Conservation (phyloP, 2,797 vertebrate genomes). For the Paramormyrops hopkinsi region DNA sequence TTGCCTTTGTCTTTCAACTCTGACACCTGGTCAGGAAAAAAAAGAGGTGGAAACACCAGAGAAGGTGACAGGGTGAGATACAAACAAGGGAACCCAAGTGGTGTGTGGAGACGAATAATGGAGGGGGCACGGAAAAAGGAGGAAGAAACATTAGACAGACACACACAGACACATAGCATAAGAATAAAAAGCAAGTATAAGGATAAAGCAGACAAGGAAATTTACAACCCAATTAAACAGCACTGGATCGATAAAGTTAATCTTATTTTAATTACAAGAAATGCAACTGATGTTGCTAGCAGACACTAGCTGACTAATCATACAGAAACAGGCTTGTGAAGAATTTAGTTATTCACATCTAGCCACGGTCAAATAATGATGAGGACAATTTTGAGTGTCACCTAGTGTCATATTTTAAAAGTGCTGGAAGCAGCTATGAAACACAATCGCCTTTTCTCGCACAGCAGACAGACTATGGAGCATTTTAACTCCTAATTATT, state of each 20-base stretch:
- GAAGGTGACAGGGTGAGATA: background rate
- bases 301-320: background rate
- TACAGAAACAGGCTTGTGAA: background rate
- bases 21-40: constrained; percentile 62
- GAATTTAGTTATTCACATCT: background rate
- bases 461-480: background rate
- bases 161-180: background rate
- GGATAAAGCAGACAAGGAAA: background rate
- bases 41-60: background rate
- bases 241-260: background rate
- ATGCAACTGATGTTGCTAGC: background rate
- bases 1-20: constrained; percentile 90
- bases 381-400: background rate
- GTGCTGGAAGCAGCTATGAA: background rate
- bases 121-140: background rate
- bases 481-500: background rate
- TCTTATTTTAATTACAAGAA: background rate
- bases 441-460: background rate
- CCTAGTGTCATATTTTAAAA: background rate
- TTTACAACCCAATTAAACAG: background rate
- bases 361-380: background rate
- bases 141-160: background rate
- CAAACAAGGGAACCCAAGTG: background rate
- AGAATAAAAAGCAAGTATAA: background rate
- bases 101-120: background rate